phyloP scores from a whole-genome alignment of 2,113 vertebrate species.

The Rhea pennata region DNA sequence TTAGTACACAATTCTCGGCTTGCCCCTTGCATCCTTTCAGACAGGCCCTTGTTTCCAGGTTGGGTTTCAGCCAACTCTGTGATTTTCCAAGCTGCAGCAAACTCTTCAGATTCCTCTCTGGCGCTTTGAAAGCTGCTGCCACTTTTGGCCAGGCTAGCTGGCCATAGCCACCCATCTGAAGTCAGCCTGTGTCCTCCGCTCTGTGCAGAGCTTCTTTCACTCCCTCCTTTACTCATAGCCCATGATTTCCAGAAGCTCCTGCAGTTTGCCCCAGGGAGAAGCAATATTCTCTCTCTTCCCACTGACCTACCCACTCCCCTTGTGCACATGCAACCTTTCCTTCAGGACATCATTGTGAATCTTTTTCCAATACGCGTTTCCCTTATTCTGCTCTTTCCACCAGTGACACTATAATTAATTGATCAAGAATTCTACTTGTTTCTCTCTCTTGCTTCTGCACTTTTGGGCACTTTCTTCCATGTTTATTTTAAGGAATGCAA shows the following conservation, averaged over 20 bases:
- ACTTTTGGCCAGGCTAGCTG: neutral
- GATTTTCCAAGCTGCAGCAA: neutral
- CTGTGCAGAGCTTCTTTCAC: neutral
- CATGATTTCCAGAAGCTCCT: neutral
- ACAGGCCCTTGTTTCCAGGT: neutral
- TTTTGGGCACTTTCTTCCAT: neutral
- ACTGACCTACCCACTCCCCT: neutral
- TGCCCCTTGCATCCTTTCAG: neutral
- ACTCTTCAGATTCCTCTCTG: neutral
- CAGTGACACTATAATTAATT: neutral
- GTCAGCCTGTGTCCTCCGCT: neutral
- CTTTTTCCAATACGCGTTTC: neutral
- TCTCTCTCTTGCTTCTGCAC: neutral
- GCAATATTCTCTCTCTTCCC: neutral
- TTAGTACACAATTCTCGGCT: neutral
- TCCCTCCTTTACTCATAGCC: neutral
- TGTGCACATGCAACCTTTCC: neutral
- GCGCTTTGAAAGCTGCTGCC: neutral
- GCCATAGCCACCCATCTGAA: accelerated
- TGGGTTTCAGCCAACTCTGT: neutral
- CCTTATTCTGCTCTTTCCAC: neutral
- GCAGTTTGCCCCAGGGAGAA: neutral
- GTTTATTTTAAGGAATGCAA: neutral
- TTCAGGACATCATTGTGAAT: neutral
- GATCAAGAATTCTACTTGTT: neutral